Evolutionary conservation across 2,113 vertebrate genomes (phyloP), one percentile per base, ranked within the genome.

Genomic region (Muscicapa adusta): DNA sequence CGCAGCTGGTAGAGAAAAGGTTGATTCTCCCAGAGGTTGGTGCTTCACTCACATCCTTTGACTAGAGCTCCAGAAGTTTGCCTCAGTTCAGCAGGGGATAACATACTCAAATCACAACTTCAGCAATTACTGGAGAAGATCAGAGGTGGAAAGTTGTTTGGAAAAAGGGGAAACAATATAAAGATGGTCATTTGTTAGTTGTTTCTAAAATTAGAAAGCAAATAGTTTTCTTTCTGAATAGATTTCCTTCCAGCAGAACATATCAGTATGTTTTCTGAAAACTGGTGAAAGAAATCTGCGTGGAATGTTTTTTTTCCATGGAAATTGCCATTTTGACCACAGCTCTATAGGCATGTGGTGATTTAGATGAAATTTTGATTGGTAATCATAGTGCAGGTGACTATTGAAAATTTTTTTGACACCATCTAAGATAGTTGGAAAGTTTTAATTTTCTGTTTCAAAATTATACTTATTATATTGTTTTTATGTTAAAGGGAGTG

Each of bases 11-110:
- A 81, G 48, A 65, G 24, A 53, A 23, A 43, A 18, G 1, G 10
- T 70, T 79, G 57, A n/a, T 88, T 89, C 33, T 96, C 7, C 22
- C 53, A 74, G 18, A 14, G 51, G 19, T 20, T 81, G 80, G 57
- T 81, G 12, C 80, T 97, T 92, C 74, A 42, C 81, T 67, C 22
- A 53, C 16, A 42, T 91, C 65, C 57, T 93, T 92, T 93, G 67
- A 87, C 68, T 54, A 77, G 57, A 76, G 48, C 38, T 84, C 76
- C 88, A 70, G 24, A 79, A 82, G 34, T 65, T 88, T 70, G 33
- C 17, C 26, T 76, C 67, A n/a, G 29, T 77, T 82, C 31, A 16
- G 66, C 29, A 42, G 18, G 13, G 24, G 2, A 20, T 45, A 76
- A 14, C 23, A 18, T 62, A 26, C 16, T 61, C 50, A 80, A 53